These are phyloP conservation scores for Tenthredo notha DNA, from an alignment of 2,888 invertebrate genomes.

Conservation along the genomic window DNA sequence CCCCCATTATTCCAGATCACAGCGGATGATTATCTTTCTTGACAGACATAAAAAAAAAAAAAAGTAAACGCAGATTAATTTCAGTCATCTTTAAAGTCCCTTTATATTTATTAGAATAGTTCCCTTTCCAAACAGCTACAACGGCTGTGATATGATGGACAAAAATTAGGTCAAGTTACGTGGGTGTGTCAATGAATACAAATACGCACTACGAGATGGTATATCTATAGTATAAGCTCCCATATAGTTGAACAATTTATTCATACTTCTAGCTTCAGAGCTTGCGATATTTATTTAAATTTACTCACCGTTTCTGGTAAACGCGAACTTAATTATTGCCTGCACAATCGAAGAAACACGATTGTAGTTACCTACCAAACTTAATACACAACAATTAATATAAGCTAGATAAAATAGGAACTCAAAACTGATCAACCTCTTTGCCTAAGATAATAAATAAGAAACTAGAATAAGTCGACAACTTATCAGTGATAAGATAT, in stretches of 20 bases:
- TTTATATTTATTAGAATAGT: not conserved
- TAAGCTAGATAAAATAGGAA: not conserved
- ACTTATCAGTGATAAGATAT: not conserved
- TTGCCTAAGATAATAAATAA: not conserved
- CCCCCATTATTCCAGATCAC: slow-evolving; percentile 3
- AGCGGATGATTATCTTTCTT: not conserved
- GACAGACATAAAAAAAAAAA: not conserved
- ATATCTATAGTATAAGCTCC: not conserved
- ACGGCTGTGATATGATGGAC: not conserved
- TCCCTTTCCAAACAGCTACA: not conserved
- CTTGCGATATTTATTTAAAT: not conserved
- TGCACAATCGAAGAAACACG: not conserved
- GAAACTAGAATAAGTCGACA: not conserved
- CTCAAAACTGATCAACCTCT: not conserved
- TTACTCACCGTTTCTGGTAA: not conserved
- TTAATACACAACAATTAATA: too few species aligned
- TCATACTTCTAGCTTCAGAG: not conserved
- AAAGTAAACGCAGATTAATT: not conserved
- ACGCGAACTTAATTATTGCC: not conserved
- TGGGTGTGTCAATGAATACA: not conserved
- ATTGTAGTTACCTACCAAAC: not conserved
- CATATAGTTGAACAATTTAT: not conserved
- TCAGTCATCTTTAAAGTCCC: not conserved
- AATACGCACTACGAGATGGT: not conserved
- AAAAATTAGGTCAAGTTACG: not conserved